phyloP scores from a whole-genome alignment of 2,888 invertebrate genomes.

The Drosophila affinis region DNA sequence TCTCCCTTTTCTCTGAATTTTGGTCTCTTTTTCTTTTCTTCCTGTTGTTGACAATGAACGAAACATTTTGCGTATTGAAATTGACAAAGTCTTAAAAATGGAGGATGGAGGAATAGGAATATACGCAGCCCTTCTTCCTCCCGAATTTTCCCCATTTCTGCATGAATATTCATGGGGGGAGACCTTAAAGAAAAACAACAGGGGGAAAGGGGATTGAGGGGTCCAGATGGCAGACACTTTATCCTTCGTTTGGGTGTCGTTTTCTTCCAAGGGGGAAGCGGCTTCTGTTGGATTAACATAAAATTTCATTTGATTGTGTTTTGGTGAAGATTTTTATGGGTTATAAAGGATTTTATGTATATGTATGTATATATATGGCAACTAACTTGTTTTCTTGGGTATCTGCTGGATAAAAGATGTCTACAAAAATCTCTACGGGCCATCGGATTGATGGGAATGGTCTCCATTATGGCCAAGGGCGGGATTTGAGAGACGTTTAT shows the following conservation, averaged over 20 bases:
- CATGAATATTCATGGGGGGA: slow-evolving; percentile 68
- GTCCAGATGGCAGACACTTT: slow-evolving; percentile 36
- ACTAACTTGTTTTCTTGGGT: slow-evolving; percentile 39
- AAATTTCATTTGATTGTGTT: slow-evolving; percentile 64
- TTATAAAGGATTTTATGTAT: slow-evolving; percentile 32
- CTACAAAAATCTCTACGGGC: slow-evolving; percentile 39
- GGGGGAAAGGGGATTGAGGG: slow-evolving; percentile 2
- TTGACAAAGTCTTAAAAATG: slow-evolving; percentile 49
- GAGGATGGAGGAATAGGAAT: background rate
- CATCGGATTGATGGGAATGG: slow-evolving; percentile 42
- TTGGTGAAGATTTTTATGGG: slow-evolving; percentile 46
- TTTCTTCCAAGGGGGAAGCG: background rate
- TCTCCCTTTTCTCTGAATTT: background rate
- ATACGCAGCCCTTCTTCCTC: background rate
- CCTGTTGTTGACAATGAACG: slow-evolving; percentile 54
- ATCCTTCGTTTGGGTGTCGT: slow-evolving; percentile 23
- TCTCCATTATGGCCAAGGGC: slow-evolving; percentile 8
- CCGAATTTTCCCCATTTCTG: slow-evolving; percentile 17
- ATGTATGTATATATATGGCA: slow-evolving; percentile 2
- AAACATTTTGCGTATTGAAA: slow-evolving; percentile 51
- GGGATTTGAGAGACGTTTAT: background rate
- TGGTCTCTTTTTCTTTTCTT: background rate
- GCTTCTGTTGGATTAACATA: slow-evolving; percentile 56
- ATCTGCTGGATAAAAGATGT: slow-evolving; percentile 5
- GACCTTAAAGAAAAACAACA: slow-evolving; percentile 15